Percentiles rank a stretch among this genome's conserved stretches.
phyloP scores from a whole-genome alignment of 2,113 vertebrate species.

The Rutilus rutilus region DNA sequence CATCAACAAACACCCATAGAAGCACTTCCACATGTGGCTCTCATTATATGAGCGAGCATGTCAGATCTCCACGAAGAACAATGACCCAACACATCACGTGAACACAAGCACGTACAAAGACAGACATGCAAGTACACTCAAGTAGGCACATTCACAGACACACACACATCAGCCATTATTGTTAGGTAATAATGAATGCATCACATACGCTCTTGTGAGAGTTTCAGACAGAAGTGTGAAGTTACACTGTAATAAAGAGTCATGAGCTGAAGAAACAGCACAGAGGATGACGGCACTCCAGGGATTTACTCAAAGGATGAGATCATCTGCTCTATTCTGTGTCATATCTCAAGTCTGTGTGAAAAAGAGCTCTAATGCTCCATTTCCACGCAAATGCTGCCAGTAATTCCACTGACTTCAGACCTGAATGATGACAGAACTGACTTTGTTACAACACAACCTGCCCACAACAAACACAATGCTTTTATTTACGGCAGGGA shows the following conservation, averaged over 20 bases:
- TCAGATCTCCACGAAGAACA: background rate
- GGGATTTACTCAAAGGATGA: constrained; percentile 15
- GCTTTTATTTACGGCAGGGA: background rate
- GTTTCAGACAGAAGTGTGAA: background rate
- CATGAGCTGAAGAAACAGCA: background rate
- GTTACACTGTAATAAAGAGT: background rate
- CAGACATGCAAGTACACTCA: background rate
- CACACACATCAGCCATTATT: background rate
- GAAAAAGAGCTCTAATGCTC: background rate
- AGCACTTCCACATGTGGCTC: constrained; percentile 36
- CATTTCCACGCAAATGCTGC: background rate
- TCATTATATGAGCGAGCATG: background rate
- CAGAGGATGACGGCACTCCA: background rate
- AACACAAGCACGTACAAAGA: background rate
- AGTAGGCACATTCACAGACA: background rate
- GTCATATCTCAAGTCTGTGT: constrained; percentile 10
- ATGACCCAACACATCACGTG: constrained; percentile 31
- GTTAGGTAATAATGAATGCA: background rate
- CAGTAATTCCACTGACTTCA: background rate
- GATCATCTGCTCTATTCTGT: constrained; percentile 8
- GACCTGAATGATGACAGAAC: background rate
- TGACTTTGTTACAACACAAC: background rate
- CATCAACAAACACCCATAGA: constrained; percentile 30
- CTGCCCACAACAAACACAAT: background rate
- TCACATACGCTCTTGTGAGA: background rate